Evolutionary conservation across 2,113 vertebrate genomes (phyloP).

Genomic region (Elephas maximus): DNA sequence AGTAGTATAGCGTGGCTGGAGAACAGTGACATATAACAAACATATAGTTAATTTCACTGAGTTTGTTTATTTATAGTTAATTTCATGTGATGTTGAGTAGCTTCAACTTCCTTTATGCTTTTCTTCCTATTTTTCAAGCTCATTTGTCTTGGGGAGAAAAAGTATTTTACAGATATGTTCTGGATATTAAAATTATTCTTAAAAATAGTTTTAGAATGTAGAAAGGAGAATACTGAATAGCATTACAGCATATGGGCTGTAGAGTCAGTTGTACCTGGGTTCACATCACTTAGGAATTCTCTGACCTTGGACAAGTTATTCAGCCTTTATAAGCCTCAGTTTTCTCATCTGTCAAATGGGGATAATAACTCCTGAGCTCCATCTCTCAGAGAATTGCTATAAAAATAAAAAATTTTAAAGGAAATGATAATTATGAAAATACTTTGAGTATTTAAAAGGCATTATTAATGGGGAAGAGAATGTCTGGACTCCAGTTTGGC

Average conservation of each 20-base stretch:
- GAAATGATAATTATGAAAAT: not conserved
- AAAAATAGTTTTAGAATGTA: not conserved
- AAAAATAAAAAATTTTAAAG: not conserved
- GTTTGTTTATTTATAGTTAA: too few species aligned
- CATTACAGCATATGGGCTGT: not conserved
- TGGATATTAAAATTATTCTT: conserved; percentile 7
- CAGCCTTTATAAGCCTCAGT: conserved; percentile 6
- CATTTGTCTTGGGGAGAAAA: conserved; percentile 12
- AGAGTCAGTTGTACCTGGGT: not conserved
- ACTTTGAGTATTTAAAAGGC: not conserved
- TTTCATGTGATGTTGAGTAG: not conserved
- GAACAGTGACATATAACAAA: not conserved
- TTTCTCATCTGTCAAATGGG: not conserved
- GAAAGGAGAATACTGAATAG: not conserved
- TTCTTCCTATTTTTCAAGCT: not conserved
- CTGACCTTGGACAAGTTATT: not conserved
- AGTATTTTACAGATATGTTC: conserved; percentile 1
- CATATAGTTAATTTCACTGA: not conserved
- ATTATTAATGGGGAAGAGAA: not conserved
- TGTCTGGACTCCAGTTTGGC: not conserved
- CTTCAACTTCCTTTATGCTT: not conserved
- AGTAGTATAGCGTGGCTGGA: not conserved
- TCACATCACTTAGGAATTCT: not conserved
- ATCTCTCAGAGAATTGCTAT: not conserved
- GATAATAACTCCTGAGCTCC: not conserved